Conservation (phyloP, 2,797 vertebrate genomes). For the Alcedo quadribrachys region DNA sequence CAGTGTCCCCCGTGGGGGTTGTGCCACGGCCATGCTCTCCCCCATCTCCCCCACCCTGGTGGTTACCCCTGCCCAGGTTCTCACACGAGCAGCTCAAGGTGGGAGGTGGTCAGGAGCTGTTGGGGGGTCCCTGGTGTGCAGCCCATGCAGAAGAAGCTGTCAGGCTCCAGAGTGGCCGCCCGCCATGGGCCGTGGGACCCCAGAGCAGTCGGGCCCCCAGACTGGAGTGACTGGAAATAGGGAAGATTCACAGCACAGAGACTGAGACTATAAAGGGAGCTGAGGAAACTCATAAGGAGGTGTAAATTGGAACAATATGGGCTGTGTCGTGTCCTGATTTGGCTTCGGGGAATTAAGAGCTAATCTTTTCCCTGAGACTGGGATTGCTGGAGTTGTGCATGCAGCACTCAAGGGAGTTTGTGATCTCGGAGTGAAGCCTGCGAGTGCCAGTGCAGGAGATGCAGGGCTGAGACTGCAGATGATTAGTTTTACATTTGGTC, state of each 20-base stretch:
- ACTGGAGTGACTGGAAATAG: slow-evolving; percentile 4
- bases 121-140: fast-evolving
- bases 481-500: slow-evolving; percentile 43
- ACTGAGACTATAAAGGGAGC: slow-evolving; percentile 69
- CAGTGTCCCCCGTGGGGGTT: not conserved
- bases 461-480: not conserved
- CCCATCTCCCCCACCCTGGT: fast-evolving
- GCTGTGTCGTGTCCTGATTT: slow-evolving; percentile 72
- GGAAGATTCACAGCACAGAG: slow-evolving; percentile 60
- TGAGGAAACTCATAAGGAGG: slow-evolving; percentile 74
- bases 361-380: slow-evolving; percentile 67
- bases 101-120: fast-evolving
- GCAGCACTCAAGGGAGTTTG: slow-evolving; percentile 31
- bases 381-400: slow-evolving; percentile 53
- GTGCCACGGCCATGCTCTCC: fast-evolving
- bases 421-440: slow-evolving; percentile 4
- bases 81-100: not conserved
- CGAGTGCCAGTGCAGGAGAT: slow-evolving; percentile 7
- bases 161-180: fast-evolving
- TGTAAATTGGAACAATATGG: slow-evolving; percentile 75
- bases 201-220: not conserved
- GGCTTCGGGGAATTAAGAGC: slow-evolving; percentile 71
- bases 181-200: fast-evolving
- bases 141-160: not conserved
- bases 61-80: not conserved